Conservation (phyloP, 2,113 vertebrate species). For the Lasiurus cinereus region DNA sequence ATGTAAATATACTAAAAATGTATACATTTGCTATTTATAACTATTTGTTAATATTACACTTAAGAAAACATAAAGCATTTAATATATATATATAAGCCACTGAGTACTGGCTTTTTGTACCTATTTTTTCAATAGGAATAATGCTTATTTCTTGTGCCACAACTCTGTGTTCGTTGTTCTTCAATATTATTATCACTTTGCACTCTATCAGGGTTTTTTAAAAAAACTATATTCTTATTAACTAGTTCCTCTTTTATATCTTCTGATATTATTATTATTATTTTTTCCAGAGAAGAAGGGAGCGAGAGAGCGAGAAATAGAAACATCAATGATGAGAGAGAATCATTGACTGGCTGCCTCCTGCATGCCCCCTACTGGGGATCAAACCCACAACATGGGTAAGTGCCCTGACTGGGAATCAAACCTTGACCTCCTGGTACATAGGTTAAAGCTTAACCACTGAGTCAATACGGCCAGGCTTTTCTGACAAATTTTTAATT, state of each 20-base stretch:
- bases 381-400: no score
- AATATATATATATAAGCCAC: neutral
- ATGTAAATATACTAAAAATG: neutral
- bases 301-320: no score
- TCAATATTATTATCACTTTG: neutral
- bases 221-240: neutral
- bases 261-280: neutral
- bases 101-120: neutral
- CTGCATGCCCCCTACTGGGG: no score
- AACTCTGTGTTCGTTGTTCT: neutral
- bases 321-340: no score
- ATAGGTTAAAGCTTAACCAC: no score
- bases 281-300: neutral
- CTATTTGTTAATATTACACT: neutral
- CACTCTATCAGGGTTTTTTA: neutral
- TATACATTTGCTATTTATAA: neutral
- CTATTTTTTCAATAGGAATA: neutral
- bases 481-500: neutral
- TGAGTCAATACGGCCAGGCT: no score
- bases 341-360: no score
- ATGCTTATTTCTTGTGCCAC: neutral
- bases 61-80: neutral
- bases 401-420: no score
- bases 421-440: no score
- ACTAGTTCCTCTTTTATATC: neutral